Base-by-base conservation (phyloP, 2,797 vertebrate genomes). In the Gambelia wislizenii region DNA sequence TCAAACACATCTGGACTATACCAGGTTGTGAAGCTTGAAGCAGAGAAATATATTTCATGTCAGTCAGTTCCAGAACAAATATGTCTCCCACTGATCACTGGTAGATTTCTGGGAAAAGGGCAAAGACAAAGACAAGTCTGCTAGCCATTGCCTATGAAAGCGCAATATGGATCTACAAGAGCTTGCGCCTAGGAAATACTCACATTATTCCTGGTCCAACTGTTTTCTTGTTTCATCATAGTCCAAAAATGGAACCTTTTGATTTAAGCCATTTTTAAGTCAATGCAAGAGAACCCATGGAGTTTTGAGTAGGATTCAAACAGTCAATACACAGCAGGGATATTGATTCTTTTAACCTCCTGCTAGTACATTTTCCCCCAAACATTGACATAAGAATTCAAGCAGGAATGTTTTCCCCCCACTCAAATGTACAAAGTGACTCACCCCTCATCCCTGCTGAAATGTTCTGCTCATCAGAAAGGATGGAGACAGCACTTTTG, bases 311-410 rank as follows among this genome's bases (percentile, higher is more conserved):
- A 83, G 49, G 52, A 86, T 61, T 52, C 49, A 44, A 83, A 49
- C 83, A 67, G 76, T 88, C 83, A 85, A 74, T 77, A 82, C 78
- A 22, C 78, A 85, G 61, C 61, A 70, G 70, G 72, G 49, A 22
- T 56, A 77, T 88, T 61, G 87, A 59, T 82, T 75, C 56, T 64
- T 42, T 78, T 70, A 83, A 59, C 59, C 59, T 85, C 83, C 70
- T 49, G 75, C 52, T 85, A 82, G 88, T 76, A 88, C 52, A 70
- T 85, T 59, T 83, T 87, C 67, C 83, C 64, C 44, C 69, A 85
- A 83, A 84, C 49, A 82, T 33, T n/a, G 44, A 72, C 47, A 47
- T 69, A 70, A 30, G 54, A 36, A 76, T 22, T 79, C 52, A 81
- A 56, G 22, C 8, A 2, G n/a, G 1, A 7, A 56, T 6, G n/a